Evolutionary conservation across 2,797 vertebrate genomes (phyloP), one percentile per base, ranked within the genome.

Genomic region (Acipenser ruthenus): DNA sequence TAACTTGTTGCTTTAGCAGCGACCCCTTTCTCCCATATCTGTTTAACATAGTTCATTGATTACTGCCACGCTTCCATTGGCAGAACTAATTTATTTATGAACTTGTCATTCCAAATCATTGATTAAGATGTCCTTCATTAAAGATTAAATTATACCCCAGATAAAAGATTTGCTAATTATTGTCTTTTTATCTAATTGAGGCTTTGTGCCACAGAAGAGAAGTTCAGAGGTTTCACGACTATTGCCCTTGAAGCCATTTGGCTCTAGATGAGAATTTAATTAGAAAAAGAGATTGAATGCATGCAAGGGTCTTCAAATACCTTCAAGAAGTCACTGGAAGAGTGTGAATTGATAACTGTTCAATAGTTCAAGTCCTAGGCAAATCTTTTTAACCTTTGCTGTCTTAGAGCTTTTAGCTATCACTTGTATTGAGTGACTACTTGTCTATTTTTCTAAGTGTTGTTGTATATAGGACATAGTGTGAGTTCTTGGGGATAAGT

Each of bases 141-240:
- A 87, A 84, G 89, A 89, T 94, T 95, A 97, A 95, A 98, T 97
- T 93, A 93, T 91, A 89, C 90, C 87, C 91, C 88, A 90, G 91
- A 94, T 92, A 94, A 95, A 95, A 95, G 92, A 95, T 96, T 93
- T 94, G 92, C 90, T 94, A 93, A 93, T 96, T 93, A 95, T 94
- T 95, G 93, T 92, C 86, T 90, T 94, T 37, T 95, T 93, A 95
- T 94, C 92, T 95, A 94, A 95, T 94, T 93, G 91, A 89, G 90
- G 89, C 86, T 92, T 89, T 91, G 91, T 93, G 91, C 88, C 90
- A 93, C 89, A 94, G 76, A 71, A 85, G 88, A 80, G 89, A 87
- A 87, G 93, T 95, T 92, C 92, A 95, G 89, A 91, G 93, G 94
- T 93, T 87, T 87, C 82, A 81, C 86, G 87, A 86, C 91, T 88